Evolutionary conservation across 2,888 invertebrate species (phyloP).

Genomic region (Lasioglossum zephyrum): DNA sequence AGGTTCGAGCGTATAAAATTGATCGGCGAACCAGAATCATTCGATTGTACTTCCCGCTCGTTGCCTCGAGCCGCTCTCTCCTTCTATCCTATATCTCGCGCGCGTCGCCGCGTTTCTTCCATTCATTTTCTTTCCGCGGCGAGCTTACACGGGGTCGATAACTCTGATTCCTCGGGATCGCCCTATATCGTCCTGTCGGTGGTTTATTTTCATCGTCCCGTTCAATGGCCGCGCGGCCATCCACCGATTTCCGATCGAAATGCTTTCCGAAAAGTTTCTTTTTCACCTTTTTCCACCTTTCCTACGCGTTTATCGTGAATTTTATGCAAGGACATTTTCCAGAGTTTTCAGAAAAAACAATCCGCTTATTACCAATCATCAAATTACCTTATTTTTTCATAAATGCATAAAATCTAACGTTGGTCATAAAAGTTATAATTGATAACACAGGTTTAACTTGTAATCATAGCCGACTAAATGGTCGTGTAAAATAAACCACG

Average conservation of each 20-base stretch:
- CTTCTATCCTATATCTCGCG: constrained; percentile 34
- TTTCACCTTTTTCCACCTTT: neutral
- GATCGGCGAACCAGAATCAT: constrained; percentile 77
- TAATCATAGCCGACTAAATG: too few species aligned
- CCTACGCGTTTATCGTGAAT: neutral
- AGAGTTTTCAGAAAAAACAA: too few species aligned
- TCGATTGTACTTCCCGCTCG: constrained; percentile 70
- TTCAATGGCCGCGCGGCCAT: constrained; percentile 53
- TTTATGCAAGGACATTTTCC: neutral
- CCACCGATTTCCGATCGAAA: constrained; percentile 59
- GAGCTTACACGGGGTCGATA: constrained; percentile 58
- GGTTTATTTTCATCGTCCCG: constrained; percentile 63
- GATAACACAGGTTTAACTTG: too few species aligned
- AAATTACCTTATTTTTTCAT: too few species aligned
- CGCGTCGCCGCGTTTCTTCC: constrained; percentile 47
- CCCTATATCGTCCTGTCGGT: constrained; percentile 42
- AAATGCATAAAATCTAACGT: too few species aligned
- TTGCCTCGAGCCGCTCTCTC: constrained; percentile 39
- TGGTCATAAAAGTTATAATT: too few species aligned
- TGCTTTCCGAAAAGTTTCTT: constrained; percentile 15
- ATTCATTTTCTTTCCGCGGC: constrained; percentile 64
- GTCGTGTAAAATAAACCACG: too few species aligned
- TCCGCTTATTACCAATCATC: too few species aligned
- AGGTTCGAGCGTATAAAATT: constrained; percentile 75
- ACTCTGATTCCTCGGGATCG: constrained; percentile 55